These are phyloP conservation scores for Halocynthia aurantium DNA, from an alignment of 23 tunicate species.

Conservation along the genomic window DNA sequence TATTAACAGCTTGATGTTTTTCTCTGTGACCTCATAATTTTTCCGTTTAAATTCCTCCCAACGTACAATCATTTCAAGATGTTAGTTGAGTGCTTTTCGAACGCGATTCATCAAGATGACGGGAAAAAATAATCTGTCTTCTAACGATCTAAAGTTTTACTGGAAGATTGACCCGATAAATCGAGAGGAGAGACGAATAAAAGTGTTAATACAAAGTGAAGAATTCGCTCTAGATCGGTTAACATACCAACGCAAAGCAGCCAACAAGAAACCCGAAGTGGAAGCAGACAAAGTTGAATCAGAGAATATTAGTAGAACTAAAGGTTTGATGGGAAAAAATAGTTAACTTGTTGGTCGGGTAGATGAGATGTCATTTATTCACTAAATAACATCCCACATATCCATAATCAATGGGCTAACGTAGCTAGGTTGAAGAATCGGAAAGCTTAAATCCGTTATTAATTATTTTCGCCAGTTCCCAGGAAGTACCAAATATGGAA, in stretches of 20 bases:
- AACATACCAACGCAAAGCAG: background rate
- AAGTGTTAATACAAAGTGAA: constrained; percentile 16
- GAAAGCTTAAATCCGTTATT: no score
- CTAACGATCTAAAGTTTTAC: constrained; percentile 12
- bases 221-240: background rate
- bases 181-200: constrained; percentile 5
- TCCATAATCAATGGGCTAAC: no score
- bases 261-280: background rate
- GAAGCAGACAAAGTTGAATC: background rate
- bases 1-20: background rate
- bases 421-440: no score
- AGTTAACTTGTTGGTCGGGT: no score
- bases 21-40: background rate
- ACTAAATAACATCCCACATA: no score
- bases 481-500: no score
- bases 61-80: background rate
- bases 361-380: no score
- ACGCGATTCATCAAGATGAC: background rate
- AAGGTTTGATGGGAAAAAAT: no score
- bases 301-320: background rate
- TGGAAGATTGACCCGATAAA: constrained; percentile 25
- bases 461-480: no score
- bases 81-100: background rate
- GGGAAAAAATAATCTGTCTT: background rate
- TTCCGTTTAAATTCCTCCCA: background rate